Conservation (phyloP, 2,113 vertebrate genomes). For the Triplophysa dalaica region DNA sequence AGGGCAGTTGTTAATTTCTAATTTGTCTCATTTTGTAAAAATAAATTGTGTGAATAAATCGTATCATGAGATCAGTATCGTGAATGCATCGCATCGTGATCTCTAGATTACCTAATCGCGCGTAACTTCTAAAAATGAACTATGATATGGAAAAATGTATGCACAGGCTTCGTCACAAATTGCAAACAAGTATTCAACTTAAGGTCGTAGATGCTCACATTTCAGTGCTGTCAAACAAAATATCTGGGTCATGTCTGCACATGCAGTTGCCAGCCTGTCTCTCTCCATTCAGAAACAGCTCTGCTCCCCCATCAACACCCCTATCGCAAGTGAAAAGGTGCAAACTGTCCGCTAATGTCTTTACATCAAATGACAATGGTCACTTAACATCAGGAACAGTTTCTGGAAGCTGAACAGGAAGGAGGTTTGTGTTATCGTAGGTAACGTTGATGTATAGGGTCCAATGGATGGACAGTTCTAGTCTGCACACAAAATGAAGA, state of each 20-base stretch:
- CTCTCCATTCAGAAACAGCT: conserved; percentile 19
- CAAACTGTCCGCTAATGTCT: conserved; percentile 44
- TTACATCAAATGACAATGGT: conserved; percentile 33
- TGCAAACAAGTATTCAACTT: neutral
- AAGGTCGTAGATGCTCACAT: neutral
- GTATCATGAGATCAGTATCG: too few relatives aligned
- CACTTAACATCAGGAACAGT: conserved; percentile 5
- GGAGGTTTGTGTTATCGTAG: neutral
- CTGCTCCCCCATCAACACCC: conserved; percentile 18
- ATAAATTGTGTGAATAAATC: too few relatives aligned
- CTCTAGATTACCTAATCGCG: too few relatives aligned
- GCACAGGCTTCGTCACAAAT: too few relatives aligned
- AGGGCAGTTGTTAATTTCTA: too few relatives aligned
- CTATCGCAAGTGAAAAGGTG: conserved; percentile 21
- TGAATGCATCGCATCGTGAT: too few relatives aligned
- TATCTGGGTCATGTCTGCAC: conserved; percentile 21
- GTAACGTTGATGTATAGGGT: neutral
- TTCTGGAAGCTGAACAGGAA: conserved; percentile 25
- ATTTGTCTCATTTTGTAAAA: too few relatives aligned
- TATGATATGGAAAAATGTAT: too few relatives aligned
- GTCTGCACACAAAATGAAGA: neutral
- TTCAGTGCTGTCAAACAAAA: conserved; percentile 9
- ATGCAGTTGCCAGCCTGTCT: neutral
- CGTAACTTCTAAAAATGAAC: too few relatives aligned
- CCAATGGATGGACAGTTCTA: neutral